Evolutionary conservation across 2,113 vertebrate genomes (phyloP), one percentile per base, ranked within the genome.

Genomic region (Syngnathus scovelli): DNA sequence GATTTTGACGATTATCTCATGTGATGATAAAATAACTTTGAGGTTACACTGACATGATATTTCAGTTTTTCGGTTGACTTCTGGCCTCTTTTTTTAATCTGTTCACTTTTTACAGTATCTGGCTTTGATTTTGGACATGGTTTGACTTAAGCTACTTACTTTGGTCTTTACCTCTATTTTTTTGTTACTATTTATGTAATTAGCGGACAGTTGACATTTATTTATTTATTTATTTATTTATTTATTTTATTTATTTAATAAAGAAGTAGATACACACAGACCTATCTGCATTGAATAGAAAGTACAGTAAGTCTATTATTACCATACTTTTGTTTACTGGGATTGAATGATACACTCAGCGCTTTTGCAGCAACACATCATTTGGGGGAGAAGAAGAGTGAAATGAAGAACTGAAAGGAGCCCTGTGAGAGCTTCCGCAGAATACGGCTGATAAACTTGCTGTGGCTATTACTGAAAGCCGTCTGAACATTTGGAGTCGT

Each of bases 361-460:
- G 66, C 71, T 78, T 60, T 72, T 59, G 69, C 69, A 38, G 67
- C 61, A 71, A 81, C 67, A 79, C 59, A 79, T 39, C 36, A 39
- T 88, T 86, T 75, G 68, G 67, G 75, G 64, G 71, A 68, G 70
- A 78, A 77, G 60, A 66, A 72, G 62, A 83, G 70, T 46, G 43
- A 75, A 78, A 75, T 71, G 55, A 60, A 54, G 38, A 64, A 56
- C 78, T 78, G 76, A 81, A 78, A 75, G 83, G 54, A 69, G 33
- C 51, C 52, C 66, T 85, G 68, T 79, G 69, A 72, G 67, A 72
- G 66, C n/a, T 66, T 73, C 61, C 70, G 80, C 81, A 77, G 80
- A 74, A 77, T 78, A 81, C 55, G 73, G 73, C 67, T 70, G 83
- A 86, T 78, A 84, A 85, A 74, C 76, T 74, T 39, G 65, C 72